A percentile compares a stretch with the other conserved stretches of the same genome.
These are phyloP conservation scores for Poecilia gillii DNA, from an alignment of 2,797 vertebrate species.

Conservation along the genomic window DNA sequence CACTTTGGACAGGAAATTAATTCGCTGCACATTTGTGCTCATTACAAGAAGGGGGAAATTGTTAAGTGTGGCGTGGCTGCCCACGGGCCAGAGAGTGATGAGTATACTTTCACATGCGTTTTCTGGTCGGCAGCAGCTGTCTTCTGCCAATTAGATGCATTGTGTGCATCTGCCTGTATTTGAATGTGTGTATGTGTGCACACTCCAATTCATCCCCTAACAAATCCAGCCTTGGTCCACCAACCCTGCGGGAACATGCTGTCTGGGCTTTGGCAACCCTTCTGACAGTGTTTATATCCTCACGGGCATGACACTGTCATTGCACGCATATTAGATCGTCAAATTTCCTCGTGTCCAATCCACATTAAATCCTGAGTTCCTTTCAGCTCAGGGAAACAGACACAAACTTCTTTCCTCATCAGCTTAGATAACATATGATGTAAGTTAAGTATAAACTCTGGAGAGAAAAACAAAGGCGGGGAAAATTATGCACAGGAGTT, in stretches of 20 bases:
- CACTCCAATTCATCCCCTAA: constrained; percentile 30
- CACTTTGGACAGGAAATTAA: constrained; percentile 56
- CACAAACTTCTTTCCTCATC: constrained; percentile 43
- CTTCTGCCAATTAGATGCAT: constrained; percentile 75
- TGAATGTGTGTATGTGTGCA: constrained; percentile 1
- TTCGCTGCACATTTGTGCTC: constrained; percentile 57
- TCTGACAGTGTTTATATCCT: constrained; percentile 42
- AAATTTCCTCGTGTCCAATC: constrained; percentile 19
- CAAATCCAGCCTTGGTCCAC: constrained; percentile 48
- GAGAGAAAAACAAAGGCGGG: neutral
- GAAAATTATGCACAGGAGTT: neutral
- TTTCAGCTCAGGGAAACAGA: constrained; percentile 40
- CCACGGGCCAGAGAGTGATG: constrained; percentile 60
- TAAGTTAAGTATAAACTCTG: constrained; percentile 47
- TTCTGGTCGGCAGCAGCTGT: constrained; percentile 78
- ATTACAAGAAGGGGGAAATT: constrained; percentile 63
- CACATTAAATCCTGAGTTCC: constrained; percentile 22
- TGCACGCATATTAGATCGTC: constrained; percentile 35
- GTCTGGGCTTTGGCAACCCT: constrained; percentile 46
- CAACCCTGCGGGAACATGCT: constrained; percentile 46
- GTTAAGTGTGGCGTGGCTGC: constrained; percentile 72
- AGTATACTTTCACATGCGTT: constrained; percentile 62
- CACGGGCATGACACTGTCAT: constrained; percentile 38
- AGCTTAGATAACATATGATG: constrained; percentile 51
- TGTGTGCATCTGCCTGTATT: constrained; percentile 13